Base-by-base conservation (phyloP, 1,140 invertebrate genomes). In the Zaprionus camerounensis region DNA sequence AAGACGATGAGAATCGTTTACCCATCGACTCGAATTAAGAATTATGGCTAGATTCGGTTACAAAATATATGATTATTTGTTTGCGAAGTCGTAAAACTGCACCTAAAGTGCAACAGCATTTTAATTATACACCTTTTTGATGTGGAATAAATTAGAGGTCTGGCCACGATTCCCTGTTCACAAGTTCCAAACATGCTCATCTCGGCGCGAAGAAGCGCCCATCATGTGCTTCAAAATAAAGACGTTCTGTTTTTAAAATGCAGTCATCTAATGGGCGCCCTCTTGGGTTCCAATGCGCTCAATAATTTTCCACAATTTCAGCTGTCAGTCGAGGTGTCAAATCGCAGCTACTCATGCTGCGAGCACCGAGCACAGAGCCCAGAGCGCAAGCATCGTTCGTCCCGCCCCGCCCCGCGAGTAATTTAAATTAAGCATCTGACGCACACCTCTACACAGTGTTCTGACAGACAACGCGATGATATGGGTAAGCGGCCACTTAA, bases 261-360 rank as follows among this genome's bases (percentile, higher is more conserved):
- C 65, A 78, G 80, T 67, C 71, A 83, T 88, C 83, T 87, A 87
- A 87, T 87, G 85, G 84, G 84, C 84, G 84, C 84, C 84, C 79
- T 82, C 85, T 84, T 83, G 85, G 82, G 85, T 79, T 87, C 81
- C 75, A 88, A 75, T 80, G 85, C 67, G 84, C 84, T 81, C 85
- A 88, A 88, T 91, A 91, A 91, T 91, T 88, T 88, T 88, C 85
- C 76, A 82, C 85, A 90, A 88, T 88, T 88, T 81, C 78, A 88
- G 82, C 91, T 92, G 91, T 92, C 91, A 92, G 88, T 84, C 82
- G 81, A 92, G 91, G 91, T 92, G 91, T 92, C 91, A 92, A 91
- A 92, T 92, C 91, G 83, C 91, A 92, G 91, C 91, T 92, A 92
- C 91, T 92, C 91, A 92, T 92, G 91, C 91, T 92, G 41, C 41